Evolutionary conservation across 2,797 vertebrate species (phyloP).

Genomic region (Acipenser transmontanus): DNA sequence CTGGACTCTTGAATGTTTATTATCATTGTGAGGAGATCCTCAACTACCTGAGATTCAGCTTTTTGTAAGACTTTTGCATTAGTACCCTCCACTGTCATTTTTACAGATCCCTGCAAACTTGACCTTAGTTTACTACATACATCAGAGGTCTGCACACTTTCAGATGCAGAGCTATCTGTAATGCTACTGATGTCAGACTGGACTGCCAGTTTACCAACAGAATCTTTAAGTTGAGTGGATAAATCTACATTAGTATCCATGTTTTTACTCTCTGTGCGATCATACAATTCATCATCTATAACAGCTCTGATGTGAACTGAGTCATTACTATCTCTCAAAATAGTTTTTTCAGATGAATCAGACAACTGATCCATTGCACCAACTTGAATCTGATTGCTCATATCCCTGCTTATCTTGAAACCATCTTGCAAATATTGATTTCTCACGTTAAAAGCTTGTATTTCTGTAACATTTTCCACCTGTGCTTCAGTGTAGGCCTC

Average conservation of each 20-base stretch:
- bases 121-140: slow-evolving; percentile 19
- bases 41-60: slow-evolving; percentile 22
- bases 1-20: background rate
- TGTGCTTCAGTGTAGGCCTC: background rate
- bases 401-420: background rate
- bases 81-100: slow-evolving; percentile 12
- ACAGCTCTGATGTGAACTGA: too few relatives aligned
- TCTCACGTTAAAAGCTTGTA: background rate
- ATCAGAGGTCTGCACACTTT: background rate
- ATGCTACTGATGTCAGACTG: too few relatives aligned
- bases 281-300: too few relatives aligned
- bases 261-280: too few relatives aligned
- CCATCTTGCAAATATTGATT: background rate
- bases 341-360: too few relatives aligned
- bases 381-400: too few relatives aligned
- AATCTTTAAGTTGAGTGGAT: too few relatives aligned
- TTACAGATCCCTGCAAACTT: slow-evolving; percentile 21
- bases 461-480: background rate
- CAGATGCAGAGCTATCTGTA: too few relatives aligned
- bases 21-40: slow-evolving; percentile 14
- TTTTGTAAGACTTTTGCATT: slow-evolving; percentile 30
- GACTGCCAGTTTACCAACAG: too few relatives aligned
- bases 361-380: too few relatives aligned
- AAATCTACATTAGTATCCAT: too few relatives aligned
- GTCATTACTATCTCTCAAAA: too few relatives aligned